Evolutionary conservation across 2,113 vertebrate genomes (phyloP).

Genomic region (Hystrix cristata): DNA sequence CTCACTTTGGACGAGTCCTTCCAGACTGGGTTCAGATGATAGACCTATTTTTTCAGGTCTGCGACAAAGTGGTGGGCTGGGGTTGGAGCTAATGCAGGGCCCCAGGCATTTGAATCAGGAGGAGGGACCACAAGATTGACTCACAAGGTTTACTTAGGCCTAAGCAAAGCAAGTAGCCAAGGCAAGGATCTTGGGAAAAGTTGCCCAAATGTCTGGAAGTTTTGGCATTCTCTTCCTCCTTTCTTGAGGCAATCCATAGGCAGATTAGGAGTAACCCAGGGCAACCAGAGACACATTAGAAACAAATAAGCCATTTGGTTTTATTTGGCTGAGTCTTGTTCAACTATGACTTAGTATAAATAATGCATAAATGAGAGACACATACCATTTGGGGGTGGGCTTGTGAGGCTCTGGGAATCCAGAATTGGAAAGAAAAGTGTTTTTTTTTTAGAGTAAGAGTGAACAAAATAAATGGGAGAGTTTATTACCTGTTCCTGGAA

Average conservation of each 20-base stretch:
- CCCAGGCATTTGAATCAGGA: not conserved
- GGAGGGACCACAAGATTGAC: not conserved
- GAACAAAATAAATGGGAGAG: not conserved
- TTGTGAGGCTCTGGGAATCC: not conserved
- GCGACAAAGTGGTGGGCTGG: not conserved
- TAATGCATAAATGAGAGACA: not conserved
- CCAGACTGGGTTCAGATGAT: not conserved
- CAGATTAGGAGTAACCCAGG: not conserved
- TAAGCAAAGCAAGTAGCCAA: not conserved
- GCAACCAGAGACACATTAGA: not conserved
- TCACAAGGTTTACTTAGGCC: not conserved
- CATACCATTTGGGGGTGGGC: not conserved
- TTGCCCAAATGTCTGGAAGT: not conserved
- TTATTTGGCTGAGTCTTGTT: not conserved
- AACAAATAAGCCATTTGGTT: not conserved
- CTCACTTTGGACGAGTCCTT: not conserved
- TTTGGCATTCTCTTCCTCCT: not conserved
- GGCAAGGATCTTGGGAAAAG: not conserved
- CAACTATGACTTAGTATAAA: not conserved
- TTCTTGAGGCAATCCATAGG: not conserved
- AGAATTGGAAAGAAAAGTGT: not conserved
- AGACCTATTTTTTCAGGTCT: not conserved
- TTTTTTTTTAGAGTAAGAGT: conserved; percentile 1
- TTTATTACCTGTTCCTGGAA: not conserved
- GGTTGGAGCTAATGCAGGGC: not conserved